These are phyloP conservation scores for Crossocerus cetratus DNA, from an alignment of 2,888 invertebrate species.

Conservation along the genomic window DNA sequence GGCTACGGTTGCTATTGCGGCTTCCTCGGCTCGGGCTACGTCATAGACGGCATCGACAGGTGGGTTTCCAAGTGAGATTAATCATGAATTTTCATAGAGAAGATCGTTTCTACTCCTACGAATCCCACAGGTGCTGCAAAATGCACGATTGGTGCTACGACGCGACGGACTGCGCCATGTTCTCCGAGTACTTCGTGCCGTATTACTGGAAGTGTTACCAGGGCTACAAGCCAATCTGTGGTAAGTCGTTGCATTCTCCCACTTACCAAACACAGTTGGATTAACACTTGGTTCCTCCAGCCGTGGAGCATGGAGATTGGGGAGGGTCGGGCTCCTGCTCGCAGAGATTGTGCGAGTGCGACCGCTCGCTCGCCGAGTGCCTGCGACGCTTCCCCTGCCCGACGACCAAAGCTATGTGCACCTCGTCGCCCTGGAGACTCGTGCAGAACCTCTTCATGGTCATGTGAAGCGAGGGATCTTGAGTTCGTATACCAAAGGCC, in stretches of 20 bases:
- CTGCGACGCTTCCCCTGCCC: conserved; percentile 88
- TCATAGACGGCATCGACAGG: conserved; percentile 90
- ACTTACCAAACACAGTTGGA: background rate
- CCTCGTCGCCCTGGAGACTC: conserved; percentile 85
- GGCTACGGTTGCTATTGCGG: conserved; percentile 96
- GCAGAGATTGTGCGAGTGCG: conserved; percentile 90
- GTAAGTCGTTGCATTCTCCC: conserved; percentile 77
- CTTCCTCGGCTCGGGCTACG: conserved; percentile 87
- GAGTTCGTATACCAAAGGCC: background rate
- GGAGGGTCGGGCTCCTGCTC: conserved; percentile 84
- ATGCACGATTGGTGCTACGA: conserved; percentile 93
- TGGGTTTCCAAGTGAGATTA: conserved; percentile 66
- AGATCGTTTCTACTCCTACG: conserved; percentile 7
- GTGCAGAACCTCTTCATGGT: conserved; percentile 86
- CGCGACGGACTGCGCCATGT: conserved; percentile 86
- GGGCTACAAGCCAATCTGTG: conserved; percentile 86
- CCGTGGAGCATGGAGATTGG: conserved; percentile 80
- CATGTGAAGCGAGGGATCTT: too few species aligned
- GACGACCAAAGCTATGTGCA: conserved; percentile 83
- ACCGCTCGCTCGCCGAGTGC: conserved; percentile 87
- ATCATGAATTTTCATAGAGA: background rate
- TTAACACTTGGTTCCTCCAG: conserved; percentile 61
- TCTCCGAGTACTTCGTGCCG: conserved; percentile 90
- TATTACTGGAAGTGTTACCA: conserved; percentile 92
- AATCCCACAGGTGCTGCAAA: conserved; percentile 84